These are phyloP conservation scores for Diuraphis noxia DNA, from an alignment of 1,140 invertebrate species.

Conservation along the genomic window DNA sequence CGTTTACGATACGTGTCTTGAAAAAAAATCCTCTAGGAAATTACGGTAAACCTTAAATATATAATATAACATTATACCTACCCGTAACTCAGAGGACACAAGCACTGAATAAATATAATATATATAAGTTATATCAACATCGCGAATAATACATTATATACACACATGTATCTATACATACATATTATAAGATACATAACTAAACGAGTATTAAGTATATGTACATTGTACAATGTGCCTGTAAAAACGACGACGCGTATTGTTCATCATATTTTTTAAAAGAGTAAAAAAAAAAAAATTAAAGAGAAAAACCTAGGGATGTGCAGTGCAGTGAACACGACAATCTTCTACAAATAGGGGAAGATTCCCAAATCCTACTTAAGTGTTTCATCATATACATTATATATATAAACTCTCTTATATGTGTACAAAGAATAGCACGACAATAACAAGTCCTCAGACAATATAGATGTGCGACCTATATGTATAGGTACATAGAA, in stretches of 20 bases:
- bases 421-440: background rate
- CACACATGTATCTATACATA: too few relatives aligned
- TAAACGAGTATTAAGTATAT: background rate
- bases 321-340: background rate
- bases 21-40: background rate
- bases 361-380: background rate
- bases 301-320: background rate
- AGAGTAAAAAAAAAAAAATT: background rate
- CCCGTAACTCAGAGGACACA: background rate
- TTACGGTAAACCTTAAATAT: background rate
- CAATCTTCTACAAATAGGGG: background rate
- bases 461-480: background rate
- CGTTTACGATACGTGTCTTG: background rate
- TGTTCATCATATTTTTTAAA: background rate
- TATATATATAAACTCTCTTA: background rate
- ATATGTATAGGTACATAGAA: background rate
- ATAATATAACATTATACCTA: background rate
- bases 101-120: background rate
- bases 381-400: background rate
- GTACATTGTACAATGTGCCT: background rate
- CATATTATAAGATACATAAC: background rate
- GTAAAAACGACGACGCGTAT: background rate
- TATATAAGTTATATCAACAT: too few relatives aligned
- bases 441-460: slow-evolving; percentile 8
- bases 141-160: too few relatives aligned